Evolutionary conservation across 2,888 invertebrate genomes (phyloP), one percentile per base, ranked within the genome.

Genomic region (Papilio demoleus): DNA sequence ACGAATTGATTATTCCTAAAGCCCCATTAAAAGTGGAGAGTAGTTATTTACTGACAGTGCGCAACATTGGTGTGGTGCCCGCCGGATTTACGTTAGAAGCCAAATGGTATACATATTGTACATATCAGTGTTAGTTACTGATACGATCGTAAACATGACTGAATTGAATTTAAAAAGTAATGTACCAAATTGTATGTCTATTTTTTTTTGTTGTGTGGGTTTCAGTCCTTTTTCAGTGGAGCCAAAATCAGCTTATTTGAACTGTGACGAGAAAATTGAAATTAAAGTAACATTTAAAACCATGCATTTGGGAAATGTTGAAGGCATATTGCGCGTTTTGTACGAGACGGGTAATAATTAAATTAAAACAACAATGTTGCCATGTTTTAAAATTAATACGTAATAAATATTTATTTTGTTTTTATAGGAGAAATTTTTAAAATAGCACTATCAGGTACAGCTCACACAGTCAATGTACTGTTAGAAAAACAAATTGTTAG

Each of bases 221-320:
- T n/a, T 38, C 78, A 92, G 92, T 70, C 93, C 93, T 14, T 95
- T 94, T 82, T 86, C 87, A 66, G 88, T 93, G 8, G 81, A 87
- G 65, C 94, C 95, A 0, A 83, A 86, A 70, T 93, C 93, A 40
- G 93, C 90, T 0, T 86, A 88, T 71, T 79, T 95, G 58, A 84
- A 85, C 36, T 87, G 93, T 5, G 84, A 89, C 27, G 88, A 94
- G 73, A 88, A 85, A 56, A 81, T 93, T 59, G 90, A 93, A 73
- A 77, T 95, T 0, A 90, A 81, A 70, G 79, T 94, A n/a, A 79
- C 79, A 27, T 94, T 94, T 74, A 90, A 90, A 76, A 92, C 94
- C 0, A 84, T 86, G 76, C 82, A 84, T 71, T 75, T 88, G 22
- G 94, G 94, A 58, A 82, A 88, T 53, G 81, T 83, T 4, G 73